Evolutionary conservation across 2,797 vertebrate species (phyloP).

Genomic region (Varecia variegata): DNA sequence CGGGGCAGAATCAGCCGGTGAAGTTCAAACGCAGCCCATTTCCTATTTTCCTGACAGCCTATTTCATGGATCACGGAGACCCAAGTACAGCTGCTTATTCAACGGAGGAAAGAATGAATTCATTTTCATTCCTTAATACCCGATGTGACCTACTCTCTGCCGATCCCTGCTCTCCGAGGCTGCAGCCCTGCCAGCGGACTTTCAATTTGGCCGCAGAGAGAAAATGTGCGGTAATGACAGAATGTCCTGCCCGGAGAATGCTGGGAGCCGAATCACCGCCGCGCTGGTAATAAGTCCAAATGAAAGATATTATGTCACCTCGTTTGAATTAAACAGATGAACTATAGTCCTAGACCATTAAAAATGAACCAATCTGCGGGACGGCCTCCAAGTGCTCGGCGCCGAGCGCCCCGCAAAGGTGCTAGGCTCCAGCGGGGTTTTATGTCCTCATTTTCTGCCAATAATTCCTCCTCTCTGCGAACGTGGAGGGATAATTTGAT

Average conservation of each 20-base stretch:
- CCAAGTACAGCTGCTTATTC: constrained; percentile 87
- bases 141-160: constrained; percentile 82
- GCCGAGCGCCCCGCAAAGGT: background rate
- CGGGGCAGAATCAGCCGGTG: constrained; percentile 80
- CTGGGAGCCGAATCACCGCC: constrained; percentile 84
- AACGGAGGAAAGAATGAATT: constrained; percentile 86
- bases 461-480: constrained; percentile 46
- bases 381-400: constrained; percentile 2
- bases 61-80: constrained; percentile 91
- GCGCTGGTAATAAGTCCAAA: constrained; percentile 83
- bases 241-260: constrained; percentile 82
- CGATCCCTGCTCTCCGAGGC: constrained; percentile 72
- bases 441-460: constrained; percentile 58
- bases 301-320: constrained; percentile 80
- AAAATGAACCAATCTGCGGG: constrained; percentile 71
- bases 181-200: constrained; percentile 82
- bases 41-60: constrained; percentile 89
- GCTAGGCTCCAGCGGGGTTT: constrained; percentile 24
- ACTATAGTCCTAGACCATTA: constrained; percentile 81
- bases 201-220: constrained; percentile 83
- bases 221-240: constrained; percentile 85
- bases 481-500: background rate
- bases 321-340: constrained; percentile 81
- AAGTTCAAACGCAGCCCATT: constrained; percentile 83
- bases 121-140: constrained; percentile 86